Percentiles rank a stretch among this genome's conserved stretches.
Evolutionary conservation across 2,113 vertebrate genomes (phyloP).

Genomic region (Tympanuchus pallidicinctus): DNA sequence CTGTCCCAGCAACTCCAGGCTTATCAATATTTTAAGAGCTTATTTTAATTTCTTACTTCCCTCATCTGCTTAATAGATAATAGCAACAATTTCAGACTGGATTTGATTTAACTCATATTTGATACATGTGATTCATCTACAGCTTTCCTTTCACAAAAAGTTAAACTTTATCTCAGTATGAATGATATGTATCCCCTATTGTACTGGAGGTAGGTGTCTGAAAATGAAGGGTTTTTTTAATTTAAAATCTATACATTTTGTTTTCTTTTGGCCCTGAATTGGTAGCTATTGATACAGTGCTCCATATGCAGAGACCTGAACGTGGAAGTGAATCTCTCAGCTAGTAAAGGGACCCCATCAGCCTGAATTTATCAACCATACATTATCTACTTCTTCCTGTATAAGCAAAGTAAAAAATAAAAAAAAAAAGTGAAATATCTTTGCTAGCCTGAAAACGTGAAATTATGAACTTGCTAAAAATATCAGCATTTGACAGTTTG

Average conservation of each 20-base stretch:
- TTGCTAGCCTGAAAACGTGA: neutral
- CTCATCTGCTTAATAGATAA: neutral
- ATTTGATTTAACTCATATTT: neutral
- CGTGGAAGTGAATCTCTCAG: neutral
- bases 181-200: neutral
- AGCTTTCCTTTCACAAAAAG: neutral
- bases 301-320: neutral
- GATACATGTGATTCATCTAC: neutral
- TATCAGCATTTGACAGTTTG: neutral
- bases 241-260: neutral
- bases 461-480: neutral
- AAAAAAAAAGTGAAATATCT: neutral
- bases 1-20: neutral
- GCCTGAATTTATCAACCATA: neutral
- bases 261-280: neutral
- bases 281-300: neutral
- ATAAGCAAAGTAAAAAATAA: neutral
- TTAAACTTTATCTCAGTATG: neutral
- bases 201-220: neutral
- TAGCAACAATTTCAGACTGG: neutral
- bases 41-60: conserved; percentile 20
- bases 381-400: neutral
- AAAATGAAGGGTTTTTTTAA: neutral
- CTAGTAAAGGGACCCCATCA: neutral
- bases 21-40: conserved; percentile 4